Base-by-base conservation (phyloP, 1,140 invertebrate species). In the Procambarus virginalis region DNA sequence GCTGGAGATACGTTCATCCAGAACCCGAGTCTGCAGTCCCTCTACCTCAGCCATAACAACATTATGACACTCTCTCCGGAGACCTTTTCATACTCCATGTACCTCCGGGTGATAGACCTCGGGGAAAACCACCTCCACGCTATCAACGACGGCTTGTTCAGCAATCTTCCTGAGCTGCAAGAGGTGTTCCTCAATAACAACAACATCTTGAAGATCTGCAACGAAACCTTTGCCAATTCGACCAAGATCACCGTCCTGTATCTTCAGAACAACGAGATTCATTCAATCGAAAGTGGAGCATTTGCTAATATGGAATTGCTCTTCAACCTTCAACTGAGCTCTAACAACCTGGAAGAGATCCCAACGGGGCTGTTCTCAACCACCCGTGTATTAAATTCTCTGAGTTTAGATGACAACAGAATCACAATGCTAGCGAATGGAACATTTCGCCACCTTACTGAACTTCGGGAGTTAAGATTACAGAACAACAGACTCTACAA, bases 351-450 rank as follows among this genome's bases (percentile, higher is more conserved):
- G 91, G 95, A 96, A 60, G 95, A 95, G 70, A 95, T 98, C 87
- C 97, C 97, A 8, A 94, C 94, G 45, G 95, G 96, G 90, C 94
- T 98, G 92, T 96, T 98, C 93, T 94, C 96, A 84, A 95, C 95
- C 91, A 97, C 96, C 93, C 94, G 94, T 75, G 96, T 96, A 92
- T 94, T 98, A 17, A 96, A 96, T 8, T 97, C 97, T 5, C 94
- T 99, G 64, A 98, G 97, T 91, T 94, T 99, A 92, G 98, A 99
- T 94, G 97, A 97, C 92, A 99, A 99, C 94, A 96, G 96, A 93
- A 97, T 99, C 73, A 95, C 95, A 6, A 96, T 97, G 92, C 94
- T 99, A 81, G 95, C 97, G 92, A 95, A 96, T 10, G 96, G 96
- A 46, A 96, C 97, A 91, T 98, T 98, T 93, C 94, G 96, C 89